phyloP scores from a whole-genome alignment of 2,797 vertebrate species.

The Enteromius treurensis region DNA sequence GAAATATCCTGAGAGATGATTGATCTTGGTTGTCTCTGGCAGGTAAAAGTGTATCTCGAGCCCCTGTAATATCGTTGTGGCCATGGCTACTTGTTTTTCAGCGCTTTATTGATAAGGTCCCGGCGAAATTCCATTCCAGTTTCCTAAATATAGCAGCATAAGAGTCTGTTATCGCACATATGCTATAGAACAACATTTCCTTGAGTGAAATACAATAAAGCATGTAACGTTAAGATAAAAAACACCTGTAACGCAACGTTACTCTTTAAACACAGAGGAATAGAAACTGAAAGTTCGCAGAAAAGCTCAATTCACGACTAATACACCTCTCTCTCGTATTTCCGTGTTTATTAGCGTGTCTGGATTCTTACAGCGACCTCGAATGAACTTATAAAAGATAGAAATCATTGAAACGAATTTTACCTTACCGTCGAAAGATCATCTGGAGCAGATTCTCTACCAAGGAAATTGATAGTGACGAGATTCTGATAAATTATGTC shows the following conservation, averaged over 20 bases:
- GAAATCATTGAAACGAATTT: not conserved
- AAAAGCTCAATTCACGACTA: not conserved
- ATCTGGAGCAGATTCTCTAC: not conserved
- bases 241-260: not conserved
- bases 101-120: conserved; percentile 86
- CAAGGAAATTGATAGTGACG: not conserved
- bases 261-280: not conserved
- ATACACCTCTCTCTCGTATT: not conserved
- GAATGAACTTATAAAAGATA: not conserved
- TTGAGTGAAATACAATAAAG: not conserved
- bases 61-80: conserved; percentile 71
- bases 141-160: too few species aligned
- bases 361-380: not conserved
- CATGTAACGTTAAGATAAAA: not conserved
- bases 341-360: not conserved
- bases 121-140: conserved; percentile 72
- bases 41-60: conserved; percentile 82
- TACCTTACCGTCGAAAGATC: not conserved
- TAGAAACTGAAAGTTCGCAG: not conserved
- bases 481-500: conserved; percentile 43
- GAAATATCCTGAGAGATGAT: conserved; percentile 70
- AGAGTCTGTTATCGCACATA: not conserved
- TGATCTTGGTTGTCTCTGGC: conserved; percentile 72
- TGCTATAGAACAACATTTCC: not conserved
- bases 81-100: conserved; percentile 66